phyloP scores from a whole-genome alignment of 1,140 invertebrate genomes.

The Cydia strobilella region DNA sequence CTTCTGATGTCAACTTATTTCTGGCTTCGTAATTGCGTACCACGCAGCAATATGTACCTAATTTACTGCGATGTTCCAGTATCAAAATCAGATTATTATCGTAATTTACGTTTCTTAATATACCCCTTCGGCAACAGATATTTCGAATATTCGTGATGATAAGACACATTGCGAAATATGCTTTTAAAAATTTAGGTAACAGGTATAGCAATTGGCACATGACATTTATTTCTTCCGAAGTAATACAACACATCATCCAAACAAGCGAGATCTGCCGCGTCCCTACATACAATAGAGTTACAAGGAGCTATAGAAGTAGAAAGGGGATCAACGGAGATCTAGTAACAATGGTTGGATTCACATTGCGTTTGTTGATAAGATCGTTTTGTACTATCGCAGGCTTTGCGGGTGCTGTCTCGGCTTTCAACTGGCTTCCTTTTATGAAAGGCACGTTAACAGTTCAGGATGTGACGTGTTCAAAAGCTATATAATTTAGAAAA shows the following conservation, averaged over 20 bases:
- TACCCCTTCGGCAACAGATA: background rate
- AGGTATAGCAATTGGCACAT: background rate
- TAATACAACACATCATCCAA: background rate
- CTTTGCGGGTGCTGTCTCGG: slow-evolving; percentile 20
- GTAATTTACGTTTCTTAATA: background rate
- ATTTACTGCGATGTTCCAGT: no score
- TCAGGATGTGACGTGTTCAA: slow-evolving; percentile 22
- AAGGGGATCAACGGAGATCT: background rate
- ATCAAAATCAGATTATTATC: background rate
- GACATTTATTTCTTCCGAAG: background rate
- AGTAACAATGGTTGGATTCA: slow-evolving; percentile 3
- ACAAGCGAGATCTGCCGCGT: background rate
- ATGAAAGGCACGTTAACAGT: slow-evolving; percentile 8
- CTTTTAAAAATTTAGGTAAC: slow-evolving; percentile 8
- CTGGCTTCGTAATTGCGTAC: no score
- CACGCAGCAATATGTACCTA: no score
- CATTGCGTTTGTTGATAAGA: slow-evolving; percentile 16
- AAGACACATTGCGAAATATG: background rate
- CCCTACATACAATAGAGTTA: background rate
- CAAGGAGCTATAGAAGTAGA: background rate
- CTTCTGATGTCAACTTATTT: no score
- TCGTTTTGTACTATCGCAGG: slow-evolving; percentile 11
- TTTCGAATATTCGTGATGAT: background rate
- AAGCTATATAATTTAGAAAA: background rate
- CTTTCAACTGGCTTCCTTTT: slow-evolving; percentile 25